Evolutionary conservation across 1,140 invertebrate genomes (phyloP).

Genomic region (Magallana angulata): DNA sequence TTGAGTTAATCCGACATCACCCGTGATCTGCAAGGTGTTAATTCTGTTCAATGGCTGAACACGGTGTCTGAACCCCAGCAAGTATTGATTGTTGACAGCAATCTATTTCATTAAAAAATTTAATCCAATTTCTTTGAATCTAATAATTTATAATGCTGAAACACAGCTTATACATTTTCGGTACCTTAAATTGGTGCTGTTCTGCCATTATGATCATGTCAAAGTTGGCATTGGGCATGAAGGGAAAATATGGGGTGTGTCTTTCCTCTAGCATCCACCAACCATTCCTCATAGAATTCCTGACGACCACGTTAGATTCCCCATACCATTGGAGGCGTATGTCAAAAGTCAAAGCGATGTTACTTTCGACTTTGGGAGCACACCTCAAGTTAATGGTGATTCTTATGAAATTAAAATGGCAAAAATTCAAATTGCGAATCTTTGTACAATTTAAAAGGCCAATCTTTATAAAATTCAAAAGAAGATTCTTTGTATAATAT

Average conservation of each 20-base stretch:
- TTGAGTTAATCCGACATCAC: conserved; percentile 68
- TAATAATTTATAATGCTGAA: too few species aligned
- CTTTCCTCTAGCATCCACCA: conserved; percentile 87
- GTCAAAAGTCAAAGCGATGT: conserved; percentile 68
- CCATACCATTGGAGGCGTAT: conserved; percentile 62
- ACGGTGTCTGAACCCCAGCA: conserved; percentile 70
- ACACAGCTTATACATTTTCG: background rate
- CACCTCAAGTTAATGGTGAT: conserved; percentile 68
- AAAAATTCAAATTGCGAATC: too few species aligned
- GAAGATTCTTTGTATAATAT: too few species aligned
- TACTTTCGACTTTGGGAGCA: conserved; percentile 56
- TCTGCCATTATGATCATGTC: conserved; percentile 80
- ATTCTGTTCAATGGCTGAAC: conserved; percentile 63
- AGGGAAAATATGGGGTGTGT: conserved; percentile 83
- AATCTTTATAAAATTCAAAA: too few species aligned
- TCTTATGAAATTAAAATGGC: conserved; percentile 44
- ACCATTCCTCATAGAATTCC: conserved; percentile 85
- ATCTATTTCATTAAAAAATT: conserved; percentile 58
- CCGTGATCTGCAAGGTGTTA: conserved; percentile 60
- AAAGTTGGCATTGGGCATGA: conserved; percentile 86
- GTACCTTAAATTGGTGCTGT: conserved; percentile 80
- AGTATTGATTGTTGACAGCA: conserved; percentile 74
- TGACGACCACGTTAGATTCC: conserved; percentile 82
- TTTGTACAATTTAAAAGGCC: too few species aligned
- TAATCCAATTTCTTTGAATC: too few species aligned